Percentiles rank a stretch among this genome's conserved stretches.
phyloP scores from a whole-genome alignment of 1,140 invertebrate species.

The Berghia stephanieae region DNA sequence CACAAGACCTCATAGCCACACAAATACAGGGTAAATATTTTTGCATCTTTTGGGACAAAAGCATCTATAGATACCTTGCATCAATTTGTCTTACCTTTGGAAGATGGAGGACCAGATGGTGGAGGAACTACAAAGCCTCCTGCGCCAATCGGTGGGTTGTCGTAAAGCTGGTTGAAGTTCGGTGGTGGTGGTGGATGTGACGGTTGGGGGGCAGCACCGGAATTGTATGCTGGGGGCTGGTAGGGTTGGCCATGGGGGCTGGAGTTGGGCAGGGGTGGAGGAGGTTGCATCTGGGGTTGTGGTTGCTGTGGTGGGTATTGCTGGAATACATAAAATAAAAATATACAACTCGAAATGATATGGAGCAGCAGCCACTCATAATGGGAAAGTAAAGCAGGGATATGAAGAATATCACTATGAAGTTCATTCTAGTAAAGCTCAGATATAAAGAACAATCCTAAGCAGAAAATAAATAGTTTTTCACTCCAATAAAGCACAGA shows the following conservation, averaged over 20 bases:
- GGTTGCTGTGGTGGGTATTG: not conserved
- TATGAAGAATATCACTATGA: no score
- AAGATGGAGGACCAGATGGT: constrained; percentile 31
- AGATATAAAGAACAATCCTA: no score
- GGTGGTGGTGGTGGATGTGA: constrained; percentile 24
- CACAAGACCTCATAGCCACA: no score
- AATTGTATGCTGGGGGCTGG: constrained; percentile 12
- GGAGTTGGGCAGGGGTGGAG: constrained; percentile 3
- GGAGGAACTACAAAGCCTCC: constrained; percentile 1
- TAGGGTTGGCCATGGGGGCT: not conserved
- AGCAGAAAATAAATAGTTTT: no score
- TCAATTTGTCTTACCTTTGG: constrained; percentile 27
- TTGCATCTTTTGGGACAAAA: no score
- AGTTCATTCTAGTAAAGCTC: no score
- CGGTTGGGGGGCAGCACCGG: constrained; percentile 20
- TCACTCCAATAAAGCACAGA: no score
- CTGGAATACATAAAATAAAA: no score
- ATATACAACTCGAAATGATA: no score
- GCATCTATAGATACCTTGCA: no score
- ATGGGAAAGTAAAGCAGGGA: no score
- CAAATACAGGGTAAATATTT: no score
- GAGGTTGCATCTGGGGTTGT: not conserved
- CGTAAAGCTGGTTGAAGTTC: constrained; percentile 32
- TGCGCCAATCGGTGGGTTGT: constrained; percentile 24
- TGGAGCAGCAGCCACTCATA: not conserved